phyloP scores from a whole-genome alignment of 2,113 vertebrate species.

The Malurus melanocephalus region DNA sequence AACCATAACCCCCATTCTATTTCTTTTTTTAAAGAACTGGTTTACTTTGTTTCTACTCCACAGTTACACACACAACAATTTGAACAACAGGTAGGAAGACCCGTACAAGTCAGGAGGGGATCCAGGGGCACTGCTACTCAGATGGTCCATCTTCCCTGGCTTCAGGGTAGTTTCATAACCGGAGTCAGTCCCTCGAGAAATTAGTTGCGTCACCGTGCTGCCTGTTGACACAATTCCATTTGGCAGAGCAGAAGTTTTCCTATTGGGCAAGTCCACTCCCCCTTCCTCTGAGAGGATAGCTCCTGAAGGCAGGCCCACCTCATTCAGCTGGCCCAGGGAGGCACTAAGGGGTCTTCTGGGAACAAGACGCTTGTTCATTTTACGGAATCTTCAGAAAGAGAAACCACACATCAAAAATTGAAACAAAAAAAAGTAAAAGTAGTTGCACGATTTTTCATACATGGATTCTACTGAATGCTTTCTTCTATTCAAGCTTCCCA shows the following conservation, averaged over 20 bases:
- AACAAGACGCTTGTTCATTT: constrained; percentile 95
- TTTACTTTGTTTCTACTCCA: neutral
- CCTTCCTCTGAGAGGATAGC: constrained; percentile 87
- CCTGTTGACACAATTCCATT: constrained; percentile 86
- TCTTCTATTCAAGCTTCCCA: neutral
- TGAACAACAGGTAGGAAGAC: constrained; percentile 29
- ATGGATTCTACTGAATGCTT: neutral
- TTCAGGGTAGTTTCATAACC: constrained; percentile 84
- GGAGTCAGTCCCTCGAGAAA: constrained; percentile 88
- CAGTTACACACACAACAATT: neutral
- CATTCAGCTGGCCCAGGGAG: constrained; percentile 85
- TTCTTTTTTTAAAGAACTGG: neutral
- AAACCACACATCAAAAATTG: neutral
- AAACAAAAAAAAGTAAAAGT: neutral
- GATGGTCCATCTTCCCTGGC: constrained; percentile 86
- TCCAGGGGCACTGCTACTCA: constrained; percentile 87
- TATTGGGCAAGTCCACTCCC: constrained; percentile 80
- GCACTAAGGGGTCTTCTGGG: constrained; percentile 84
- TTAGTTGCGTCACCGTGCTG: constrained; percentile 82
- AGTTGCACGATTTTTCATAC: neutral
- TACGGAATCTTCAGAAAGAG: constrained; percentile 84
- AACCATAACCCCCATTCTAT: accelerated
- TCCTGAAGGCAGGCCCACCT: constrained; percentile 84
- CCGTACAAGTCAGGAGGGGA: constrained; percentile 92
- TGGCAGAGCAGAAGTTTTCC: constrained; percentile 85